These are phyloP conservation scores for Diabrotica virgifera DNA, from an alignment of 1,140 invertebrate genomes.

Conservation along the genomic window DNA sequence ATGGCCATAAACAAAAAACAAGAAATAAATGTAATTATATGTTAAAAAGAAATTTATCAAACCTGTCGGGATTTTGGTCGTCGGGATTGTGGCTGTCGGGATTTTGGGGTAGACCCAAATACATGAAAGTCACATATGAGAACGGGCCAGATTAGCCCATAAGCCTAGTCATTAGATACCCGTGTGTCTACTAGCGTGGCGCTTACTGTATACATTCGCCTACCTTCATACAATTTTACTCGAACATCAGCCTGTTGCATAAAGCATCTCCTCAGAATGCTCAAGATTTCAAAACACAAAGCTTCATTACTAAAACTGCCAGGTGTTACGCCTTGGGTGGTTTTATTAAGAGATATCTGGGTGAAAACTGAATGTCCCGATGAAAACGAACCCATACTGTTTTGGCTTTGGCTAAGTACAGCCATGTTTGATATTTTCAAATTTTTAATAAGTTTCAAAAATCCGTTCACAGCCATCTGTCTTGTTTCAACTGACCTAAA, in stretches of 20 bases:
- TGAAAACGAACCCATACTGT: slow-evolving; percentile 32
- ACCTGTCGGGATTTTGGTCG: no score
- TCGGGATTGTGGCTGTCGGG: no score
- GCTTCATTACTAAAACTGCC: slow-evolving; percentile 52
- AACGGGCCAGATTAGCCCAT: no score
- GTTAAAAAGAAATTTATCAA: no score
- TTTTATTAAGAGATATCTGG: slow-evolving; percentile 51
- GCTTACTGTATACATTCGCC: slow-evolving; percentile 20
- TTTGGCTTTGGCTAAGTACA: slow-evolving; percentile 50
- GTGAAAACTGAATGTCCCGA: slow-evolving; percentile 46
- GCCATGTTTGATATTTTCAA: slow-evolving; percentile 50
- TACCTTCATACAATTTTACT: slow-evolving; percentile 56
- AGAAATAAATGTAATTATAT: no score
- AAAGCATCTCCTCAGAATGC: slow-evolving; percentile 58
- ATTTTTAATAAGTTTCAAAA: slow-evolving; percentile 54
- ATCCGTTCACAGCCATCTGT: slow-evolving; percentile 56
- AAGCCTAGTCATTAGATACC: no score
- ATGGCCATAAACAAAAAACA: no score
- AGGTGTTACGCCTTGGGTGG: slow-evolving; percentile 33
- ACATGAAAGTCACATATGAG: no score
- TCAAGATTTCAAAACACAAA: slow-evolving; percentile 58
- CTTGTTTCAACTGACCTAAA: slow-evolving; percentile 48
- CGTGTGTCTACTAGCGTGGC: no score
- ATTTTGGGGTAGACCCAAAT: no score
- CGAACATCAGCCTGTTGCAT: slow-evolving; percentile 58